phyloP scores from a whole-genome alignment of 2,888 invertebrate species.

The Conops quadrifasciatus region DNA sequence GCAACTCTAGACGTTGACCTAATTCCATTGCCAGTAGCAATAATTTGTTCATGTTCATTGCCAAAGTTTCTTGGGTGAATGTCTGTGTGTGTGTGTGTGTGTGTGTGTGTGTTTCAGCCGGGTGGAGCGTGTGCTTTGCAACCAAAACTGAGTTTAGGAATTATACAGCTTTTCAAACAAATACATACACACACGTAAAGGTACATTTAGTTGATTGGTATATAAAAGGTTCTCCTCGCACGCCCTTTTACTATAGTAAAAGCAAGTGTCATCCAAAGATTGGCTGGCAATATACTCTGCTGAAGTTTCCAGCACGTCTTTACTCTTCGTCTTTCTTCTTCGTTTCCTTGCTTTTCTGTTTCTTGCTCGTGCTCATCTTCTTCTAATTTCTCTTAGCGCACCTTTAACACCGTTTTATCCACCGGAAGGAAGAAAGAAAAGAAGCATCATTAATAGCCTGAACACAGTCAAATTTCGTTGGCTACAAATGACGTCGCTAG shows the following conservation, averaged over 20 bases:
- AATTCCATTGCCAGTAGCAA: conserved; percentile 28
- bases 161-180: conserved; percentile 5
- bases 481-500: too few relatives aligned
- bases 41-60: conserved; percentile 34
- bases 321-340: not conserved
- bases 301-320: not conserved
- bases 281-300: not conserved
- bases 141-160: too few relatives aligned
- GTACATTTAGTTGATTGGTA: not conserved
- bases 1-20: conserved; percentile 34
- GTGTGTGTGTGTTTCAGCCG: not conserved
- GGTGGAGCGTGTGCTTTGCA: not conserved
- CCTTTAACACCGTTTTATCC: not conserved
- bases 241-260: not conserved
- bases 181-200: not conserved
- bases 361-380: not conserved
- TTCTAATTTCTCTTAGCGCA: not conserved
- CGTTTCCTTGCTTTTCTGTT: too few relatives aligned
- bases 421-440: conserved; percentile 9
- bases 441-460: too few relatives aligned
- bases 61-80: conserved; percentile 1
- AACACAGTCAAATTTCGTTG: too few relatives aligned
- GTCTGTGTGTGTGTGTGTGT: not conserved
- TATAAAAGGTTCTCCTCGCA: not conserved
- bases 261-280: too few relatives aligned